phyloP scores from a whole-genome alignment of 1,140 invertebrate species.

The Bombus sibiricus region DNA sequence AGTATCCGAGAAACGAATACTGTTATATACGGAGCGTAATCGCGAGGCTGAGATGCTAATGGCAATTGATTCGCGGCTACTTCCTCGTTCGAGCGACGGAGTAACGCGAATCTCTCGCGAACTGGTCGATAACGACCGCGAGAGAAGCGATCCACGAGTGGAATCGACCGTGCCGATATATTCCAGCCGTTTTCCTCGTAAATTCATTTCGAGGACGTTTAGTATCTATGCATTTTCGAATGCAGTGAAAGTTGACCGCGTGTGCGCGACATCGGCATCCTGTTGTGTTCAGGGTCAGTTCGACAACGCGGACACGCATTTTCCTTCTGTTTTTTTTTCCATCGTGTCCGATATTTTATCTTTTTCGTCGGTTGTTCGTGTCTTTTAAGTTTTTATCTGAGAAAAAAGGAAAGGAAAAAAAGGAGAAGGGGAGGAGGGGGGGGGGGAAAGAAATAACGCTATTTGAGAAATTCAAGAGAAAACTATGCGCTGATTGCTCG shows the following conservation, averaged over 20 bases:
- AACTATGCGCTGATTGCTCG: conserved; percentile 8
- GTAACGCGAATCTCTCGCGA: background rate
- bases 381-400: background rate
- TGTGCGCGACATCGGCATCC: conserved; percentile 62
- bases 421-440: rapidly evolving
- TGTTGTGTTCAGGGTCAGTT: conserved; percentile 71
- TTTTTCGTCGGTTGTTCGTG: background rate
- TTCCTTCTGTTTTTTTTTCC: conserved; percentile 40
- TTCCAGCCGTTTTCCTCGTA: conserved; percentile 24
- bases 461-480: background rate
- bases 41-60: background rate
- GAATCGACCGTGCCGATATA: background rate
- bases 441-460: background rate
- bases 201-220: conserved; percentile 60
- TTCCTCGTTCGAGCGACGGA: background rate
- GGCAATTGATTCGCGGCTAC: conserved; percentile 5
- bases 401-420: background rate
- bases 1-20: background rate
- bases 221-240: conserved; percentile 64
- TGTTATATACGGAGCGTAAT: background rate
- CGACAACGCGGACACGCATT: conserved; percentile 16
- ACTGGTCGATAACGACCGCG: background rate
- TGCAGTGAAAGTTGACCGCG: conserved; percentile 69
- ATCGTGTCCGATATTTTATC: background rate
- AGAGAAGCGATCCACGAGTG: background rate